Percentiles rank a stretch among this genome's conserved stretches.
phyloP scores from a whole-genome alignment of 2,888 invertebrate species.

The Ellobium chinense region DNA sequence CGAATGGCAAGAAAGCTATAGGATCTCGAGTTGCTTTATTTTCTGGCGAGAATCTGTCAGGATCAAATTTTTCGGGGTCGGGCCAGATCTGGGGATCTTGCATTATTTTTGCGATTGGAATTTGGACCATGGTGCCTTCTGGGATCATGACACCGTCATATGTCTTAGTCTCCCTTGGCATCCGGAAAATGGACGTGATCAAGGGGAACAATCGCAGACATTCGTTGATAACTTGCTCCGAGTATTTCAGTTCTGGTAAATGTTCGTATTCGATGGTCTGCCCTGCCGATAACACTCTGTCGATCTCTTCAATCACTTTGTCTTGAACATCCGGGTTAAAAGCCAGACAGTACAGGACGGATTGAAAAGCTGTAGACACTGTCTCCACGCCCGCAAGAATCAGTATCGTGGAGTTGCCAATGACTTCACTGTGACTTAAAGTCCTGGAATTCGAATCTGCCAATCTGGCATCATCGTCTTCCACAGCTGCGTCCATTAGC shows the following conservation, averaged over 20 bases:
- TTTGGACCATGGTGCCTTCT: not conserved
- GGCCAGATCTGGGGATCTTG: constrained; percentile 28
- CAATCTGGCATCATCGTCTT: not conserved
- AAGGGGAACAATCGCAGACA: constrained; percentile 15
- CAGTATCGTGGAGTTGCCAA: constrained; percentile 18
- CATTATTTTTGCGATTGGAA: constrained; percentile 17
- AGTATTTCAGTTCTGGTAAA: constrained; percentile 16
- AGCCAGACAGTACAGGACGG: constrained; percentile 18
- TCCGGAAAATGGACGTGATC: not conserved
- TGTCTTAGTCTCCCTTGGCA: constrained; percentile 1
- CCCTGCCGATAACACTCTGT: not conserved
- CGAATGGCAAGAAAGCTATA: constrained; percentile 23
- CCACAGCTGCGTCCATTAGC: constrained; percentile 8
- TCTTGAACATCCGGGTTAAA: constrained; percentile 17
- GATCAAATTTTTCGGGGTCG: constrained; percentile 31
- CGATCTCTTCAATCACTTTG: constrained; percentile 23
- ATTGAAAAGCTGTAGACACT: constrained; percentile 20
- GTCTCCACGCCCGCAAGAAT: constrained; percentile 29
- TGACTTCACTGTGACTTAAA: constrained; percentile 1
- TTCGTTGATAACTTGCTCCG: constrained; percentile 36
- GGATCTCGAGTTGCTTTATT: constrained; percentile 22
- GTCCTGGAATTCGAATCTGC: not conserved
- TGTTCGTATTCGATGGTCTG: not conserved
- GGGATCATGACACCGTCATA: constrained; percentile 26
- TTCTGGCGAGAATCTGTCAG: constrained; percentile 34